Conservation (phyloP, 2,113 vertebrate genomes). For the Oryzias javanicus region DNA sequence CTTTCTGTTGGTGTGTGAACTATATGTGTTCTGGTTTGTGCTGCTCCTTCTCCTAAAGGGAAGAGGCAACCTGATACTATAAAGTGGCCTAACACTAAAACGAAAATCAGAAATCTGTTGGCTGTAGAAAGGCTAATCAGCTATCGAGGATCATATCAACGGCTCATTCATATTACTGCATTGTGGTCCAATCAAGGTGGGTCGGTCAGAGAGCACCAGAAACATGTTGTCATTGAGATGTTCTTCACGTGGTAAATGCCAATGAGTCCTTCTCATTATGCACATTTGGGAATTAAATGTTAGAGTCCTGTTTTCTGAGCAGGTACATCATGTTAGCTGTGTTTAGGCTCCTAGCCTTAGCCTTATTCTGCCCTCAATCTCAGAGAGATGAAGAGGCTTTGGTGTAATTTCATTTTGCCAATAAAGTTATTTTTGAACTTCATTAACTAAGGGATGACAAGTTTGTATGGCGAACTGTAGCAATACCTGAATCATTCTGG, state of each 20-base stretch:
- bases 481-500: conserved; percentile 83
- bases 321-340: conserved; percentile 78
- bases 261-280: conserved; percentile 59
- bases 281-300: conserved; percentile 67
- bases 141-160: conserved; percentile 20
- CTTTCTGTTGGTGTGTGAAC: conserved; percentile 69
- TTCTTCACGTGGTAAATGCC: conserved; percentile 59
- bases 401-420: conserved; percentile 78
- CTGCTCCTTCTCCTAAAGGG: conserved; percentile 46
- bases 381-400: conserved; percentile 69
- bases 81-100: conserved; percentile 54
- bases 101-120: conserved; percentile 33
- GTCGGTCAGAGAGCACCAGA: conserved; percentile 48
- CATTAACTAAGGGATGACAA: conserved; percentile 71
- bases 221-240: conserved; percentile 40
- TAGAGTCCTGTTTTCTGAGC: conserved; percentile 73
- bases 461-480: conserved; percentile 79
- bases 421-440: conserved; percentile 81
- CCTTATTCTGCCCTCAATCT: conserved; percentile 76
- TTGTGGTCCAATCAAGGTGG: conserved; percentile 36
- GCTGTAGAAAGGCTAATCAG: conserved; percentile 25
- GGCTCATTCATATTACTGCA: conserved; percentile 29
- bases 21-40: conserved; percentile 65
- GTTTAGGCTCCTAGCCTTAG: conserved; percentile 79
- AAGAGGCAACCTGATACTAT: conserved; percentile 40